Base-by-base conservation (phyloP, 2,888 invertebrate species). In the Abrostola tripartita region DNA sequence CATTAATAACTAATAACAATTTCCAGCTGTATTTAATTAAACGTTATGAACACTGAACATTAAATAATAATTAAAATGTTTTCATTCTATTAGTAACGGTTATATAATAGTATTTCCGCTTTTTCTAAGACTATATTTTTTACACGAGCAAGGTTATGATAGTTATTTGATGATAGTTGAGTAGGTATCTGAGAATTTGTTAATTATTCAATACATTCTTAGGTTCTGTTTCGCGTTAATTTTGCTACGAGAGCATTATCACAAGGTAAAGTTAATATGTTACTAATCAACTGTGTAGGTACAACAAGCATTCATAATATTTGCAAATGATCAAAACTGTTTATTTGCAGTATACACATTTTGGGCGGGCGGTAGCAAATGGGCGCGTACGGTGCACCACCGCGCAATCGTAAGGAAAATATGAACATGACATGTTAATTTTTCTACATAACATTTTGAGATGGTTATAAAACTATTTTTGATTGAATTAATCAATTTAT, bases 261-360 rank as follows among this genome's bases (percentile, higher is more conserved):
- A 24, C 24, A 24, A 24, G 24, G 24, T 24, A 24, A 24, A 24
- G 24, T 24, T 4, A 24, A 24, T 24, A 24, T 2, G 24, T 24
- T 24, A 1, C 5, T 40, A 40, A 4, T 40, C 10, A 40, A 40
- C 10, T 4, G n/a, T n/a, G n/a, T n/a, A n/a, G n/a, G n/a, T n/a
- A 40, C 1, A 40, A 40, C 7, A 40, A 40, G 9, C 5, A 9
- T 40, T 40, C 1, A 7, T 11, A 5, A 42, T 42, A 24, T 52
- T 14, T 11, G 52, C n/a, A 36, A 67, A 71, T 72, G 83, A 88
- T 85, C 88, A 88, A 88, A 53, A 72, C 5, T 11, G 47, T 24
- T 54, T 36, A 5, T 5, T 52, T 58, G 51, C 38, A 37, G 61
- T 69, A 71, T 35, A 42, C 35, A 41, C 51, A 68, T 68, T 80